These are phyloP conservation scores for Thunnus albacares DNA, from an alignment of 2,797 vertebrate species.

Conservation along the genomic window DNA sequence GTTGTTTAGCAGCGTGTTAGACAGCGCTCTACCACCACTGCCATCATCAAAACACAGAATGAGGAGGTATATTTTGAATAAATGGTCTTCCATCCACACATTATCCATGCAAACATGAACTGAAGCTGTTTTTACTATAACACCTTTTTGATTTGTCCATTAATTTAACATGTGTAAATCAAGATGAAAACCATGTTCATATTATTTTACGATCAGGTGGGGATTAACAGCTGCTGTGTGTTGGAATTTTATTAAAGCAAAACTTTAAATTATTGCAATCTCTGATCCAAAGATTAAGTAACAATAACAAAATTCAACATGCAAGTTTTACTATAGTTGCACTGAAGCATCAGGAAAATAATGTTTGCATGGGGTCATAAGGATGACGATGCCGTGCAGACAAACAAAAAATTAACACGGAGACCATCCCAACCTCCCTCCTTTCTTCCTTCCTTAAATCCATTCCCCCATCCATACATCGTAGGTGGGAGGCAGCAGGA, in stretches of 20 bases:
- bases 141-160: not conserved
- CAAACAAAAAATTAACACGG: conserved; percentile 69
- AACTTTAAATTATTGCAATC: too few species aligned
- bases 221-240: not conserved
- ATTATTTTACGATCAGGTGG: not conserved
- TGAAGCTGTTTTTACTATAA: too few species aligned
- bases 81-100: not conserved
- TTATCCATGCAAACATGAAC: not conserved
- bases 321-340: too few species aligned
- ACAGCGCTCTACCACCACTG: too few species aligned
- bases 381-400: conserved; percentile 41
- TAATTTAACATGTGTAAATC: not conserved
- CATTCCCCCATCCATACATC: conserved; percentile 26
- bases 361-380: not conserved
- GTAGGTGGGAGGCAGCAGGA: conserved; percentile 51
- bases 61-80: too few species aligned
- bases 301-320: not conserved
- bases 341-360: not conserved
- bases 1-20: too few species aligned
- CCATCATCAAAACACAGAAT: conserved; percentile 7
- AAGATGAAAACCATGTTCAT: not conserved
- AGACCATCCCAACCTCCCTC: conserved; percentile 35
- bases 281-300: not conserved
- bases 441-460: conserved; percentile 25
- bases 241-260: not conserved